Conservation (phyloP, 1,140 invertebrate genomes). For the Drosophila subobscura region DNA sequence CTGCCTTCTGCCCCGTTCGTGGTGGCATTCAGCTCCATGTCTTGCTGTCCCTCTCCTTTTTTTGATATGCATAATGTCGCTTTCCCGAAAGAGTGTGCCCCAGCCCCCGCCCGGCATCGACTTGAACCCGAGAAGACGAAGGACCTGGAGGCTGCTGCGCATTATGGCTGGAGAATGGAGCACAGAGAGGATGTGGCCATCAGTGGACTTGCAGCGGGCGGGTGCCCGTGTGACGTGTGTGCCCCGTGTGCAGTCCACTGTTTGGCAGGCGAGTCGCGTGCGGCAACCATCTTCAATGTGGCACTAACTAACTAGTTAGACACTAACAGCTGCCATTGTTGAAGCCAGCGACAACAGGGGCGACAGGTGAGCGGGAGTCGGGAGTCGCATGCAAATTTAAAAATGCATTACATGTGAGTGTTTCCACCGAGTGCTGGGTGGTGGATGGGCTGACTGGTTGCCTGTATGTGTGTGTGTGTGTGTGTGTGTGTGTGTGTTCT, state of each 20-base stretch:
- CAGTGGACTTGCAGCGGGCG: no score
- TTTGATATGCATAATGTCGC: constrained; percentile 33
- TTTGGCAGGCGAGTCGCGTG: constrained; percentile 3
- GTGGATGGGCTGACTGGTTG: neutral
- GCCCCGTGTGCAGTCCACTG: neutral
- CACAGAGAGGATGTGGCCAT: no score
- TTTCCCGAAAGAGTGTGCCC: no score
- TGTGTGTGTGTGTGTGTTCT: neutral
- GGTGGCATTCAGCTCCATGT: no score
- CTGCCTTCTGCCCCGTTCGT: neutral
- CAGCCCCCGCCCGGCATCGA: no score
- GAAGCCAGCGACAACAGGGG: neutral
- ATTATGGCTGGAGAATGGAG: no score
- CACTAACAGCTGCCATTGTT: constrained; percentile 61
- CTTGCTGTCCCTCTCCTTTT: neutral
- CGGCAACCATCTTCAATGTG: constrained; percentile 32
- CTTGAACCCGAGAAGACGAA: no score
- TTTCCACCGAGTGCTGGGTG: constrained; percentile 41
- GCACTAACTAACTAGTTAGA: constrained; percentile 77
- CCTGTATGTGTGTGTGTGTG: no score
- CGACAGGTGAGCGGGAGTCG: constrained; percentile 12
- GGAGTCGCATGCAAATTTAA: constrained; percentile 70
- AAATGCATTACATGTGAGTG: constrained; percentile 75
- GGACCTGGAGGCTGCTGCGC: no score
- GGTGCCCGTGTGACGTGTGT: no score